These are phyloP conservation scores for Ovibos moschatus DNA, from an alignment of 2,113 vertebrate species.

Conservation along the genomic window DNA sequence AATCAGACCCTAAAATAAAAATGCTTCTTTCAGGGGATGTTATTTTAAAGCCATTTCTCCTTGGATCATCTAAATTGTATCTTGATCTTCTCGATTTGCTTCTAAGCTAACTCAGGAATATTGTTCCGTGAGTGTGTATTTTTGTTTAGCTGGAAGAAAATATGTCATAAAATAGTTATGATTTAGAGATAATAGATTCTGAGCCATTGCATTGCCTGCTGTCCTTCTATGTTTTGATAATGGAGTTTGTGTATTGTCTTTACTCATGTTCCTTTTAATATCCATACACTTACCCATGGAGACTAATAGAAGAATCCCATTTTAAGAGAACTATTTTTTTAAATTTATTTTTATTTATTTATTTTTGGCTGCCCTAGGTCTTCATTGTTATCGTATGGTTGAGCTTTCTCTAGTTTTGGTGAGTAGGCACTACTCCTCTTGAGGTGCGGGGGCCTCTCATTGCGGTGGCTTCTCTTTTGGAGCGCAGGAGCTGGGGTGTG, in stretches of 20 bases:
- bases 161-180: neutral
- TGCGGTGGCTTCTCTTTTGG: rapidly evolving
- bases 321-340: neutral
- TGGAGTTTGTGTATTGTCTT: neutral
- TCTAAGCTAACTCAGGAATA: neutral
- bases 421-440: neutral
- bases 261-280: neutral
- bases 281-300: neutral
- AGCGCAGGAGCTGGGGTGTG: neutral
- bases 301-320: neutral
- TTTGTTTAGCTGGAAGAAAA: neutral
- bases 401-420: neutral
- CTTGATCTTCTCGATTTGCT: neutral
- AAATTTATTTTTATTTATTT: neutral
- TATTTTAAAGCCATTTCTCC: neutral
- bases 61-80: neutral
- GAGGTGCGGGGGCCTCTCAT: neutral
- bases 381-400: neutral
- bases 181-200: neutral
- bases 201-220: neutral
- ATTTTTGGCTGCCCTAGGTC: neutral
- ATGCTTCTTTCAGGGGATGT: neutral
- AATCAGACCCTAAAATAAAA: neutral
- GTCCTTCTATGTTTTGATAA: neutral
- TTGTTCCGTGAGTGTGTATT: neutral